Base-by-base conservation (phyloP, 2,888 invertebrate species). In the Drosophila infuscata region DNA sequence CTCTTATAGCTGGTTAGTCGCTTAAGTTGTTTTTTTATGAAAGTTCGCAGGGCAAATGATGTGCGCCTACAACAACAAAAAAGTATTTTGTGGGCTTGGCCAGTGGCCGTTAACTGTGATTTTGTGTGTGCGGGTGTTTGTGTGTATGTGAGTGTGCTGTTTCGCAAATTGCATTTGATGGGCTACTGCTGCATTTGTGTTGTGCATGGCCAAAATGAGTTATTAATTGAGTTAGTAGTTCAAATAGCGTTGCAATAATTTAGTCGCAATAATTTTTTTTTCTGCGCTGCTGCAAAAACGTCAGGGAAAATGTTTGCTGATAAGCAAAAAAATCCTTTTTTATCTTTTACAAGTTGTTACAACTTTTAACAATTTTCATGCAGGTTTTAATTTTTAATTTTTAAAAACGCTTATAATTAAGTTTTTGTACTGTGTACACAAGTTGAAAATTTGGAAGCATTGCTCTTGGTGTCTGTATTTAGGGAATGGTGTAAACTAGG, bases 201-300 rank as follows among this genome's bases (percentile, higher is more conserved):
- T 43, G 53, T 53, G 53, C 58, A 59, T 53, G 68, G 51, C 35
- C 68, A 64, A 86, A 83, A 86, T 84, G 87, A 88, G 87, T 84
- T 84, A 86, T 86, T 88, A 84, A 84, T 84, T 84, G 81, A 88
- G 89, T 84, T 84, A 88, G 83, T 79, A 79, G 74, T 83, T 88
- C 52, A 64, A 75, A 79, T 79, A 66, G 56, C 84, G 69, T 61
- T 68, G 58, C 64, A 71, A 69, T 35, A 51, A 29, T 41, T 73
- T 67, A 36, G 38, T 68, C 12, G 11, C 17, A 41, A 33, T 11
- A 4, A 35, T 20, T 41, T 56, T 76, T 70, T 64, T 41, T 12
- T 25, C 6, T 7, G 2, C 32, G 15, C 36, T 33, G 20, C n/a
- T 43, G 52, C 15, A 46, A 46, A 70, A 58, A 15, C 32, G 33